Evolutionary conservation across 2,797 vertebrate genomes (phyloP).

Genomic region (Lutjanus argentimaculatus): DNA sequence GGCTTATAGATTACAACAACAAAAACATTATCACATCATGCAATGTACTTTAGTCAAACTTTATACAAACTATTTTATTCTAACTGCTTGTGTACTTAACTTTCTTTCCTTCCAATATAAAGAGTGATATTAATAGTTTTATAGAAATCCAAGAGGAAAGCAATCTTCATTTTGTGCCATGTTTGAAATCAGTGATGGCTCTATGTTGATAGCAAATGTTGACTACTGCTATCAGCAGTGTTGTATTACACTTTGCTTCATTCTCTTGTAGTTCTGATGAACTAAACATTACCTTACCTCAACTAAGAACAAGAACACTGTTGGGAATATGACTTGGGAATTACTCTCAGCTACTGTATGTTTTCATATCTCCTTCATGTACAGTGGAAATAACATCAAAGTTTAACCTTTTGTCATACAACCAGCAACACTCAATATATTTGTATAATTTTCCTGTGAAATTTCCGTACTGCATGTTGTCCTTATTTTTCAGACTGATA

Average conservation of each 20-base stretch:
- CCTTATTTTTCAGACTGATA: slow-evolving; percentile 71
- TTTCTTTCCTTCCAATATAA: slow-evolving; percentile 76
- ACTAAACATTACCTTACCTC: slow-evolving; percentile 79
- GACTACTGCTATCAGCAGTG: slow-evolving; percentile 47
- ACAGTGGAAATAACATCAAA: slow-evolving; percentile 68
- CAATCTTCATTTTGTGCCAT: slow-evolving; percentile 74
- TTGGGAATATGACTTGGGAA: slow-evolving; percentile 64
- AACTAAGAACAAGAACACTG: slow-evolving; percentile 69
- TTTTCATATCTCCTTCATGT: slow-evolving; percentile 77
- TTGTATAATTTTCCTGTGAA: slow-evolving; percentile 79
- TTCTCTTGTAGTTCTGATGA: slow-evolving; percentile 75
- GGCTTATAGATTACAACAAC: slow-evolving; percentile 52
- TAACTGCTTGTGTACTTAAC: slow-evolving; percentile 75
- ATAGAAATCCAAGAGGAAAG: slow-evolving; percentile 62
- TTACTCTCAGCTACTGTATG: slow-evolving; percentile 66
- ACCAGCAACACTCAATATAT: slow-evolving; percentile 80
- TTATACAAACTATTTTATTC: slow-evolving; percentile 57
- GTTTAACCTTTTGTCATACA: slow-evolving; percentile 70
- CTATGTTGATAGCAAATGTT: slow-evolving; percentile 61
- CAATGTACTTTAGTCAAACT: slow-evolving; percentile 52
- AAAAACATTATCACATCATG: slow-evolving; percentile 36
- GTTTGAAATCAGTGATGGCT: slow-evolving; percentile 74
- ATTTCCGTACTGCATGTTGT: slow-evolving; percentile 67
- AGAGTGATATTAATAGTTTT: slow-evolving; percentile 80
- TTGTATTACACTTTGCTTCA: slow-evolving; percentile 68